Evolutionary conservation across 2,888 invertebrate genomes (phyloP).

Genomic region (Camptogramma bilineatum): DNA sequence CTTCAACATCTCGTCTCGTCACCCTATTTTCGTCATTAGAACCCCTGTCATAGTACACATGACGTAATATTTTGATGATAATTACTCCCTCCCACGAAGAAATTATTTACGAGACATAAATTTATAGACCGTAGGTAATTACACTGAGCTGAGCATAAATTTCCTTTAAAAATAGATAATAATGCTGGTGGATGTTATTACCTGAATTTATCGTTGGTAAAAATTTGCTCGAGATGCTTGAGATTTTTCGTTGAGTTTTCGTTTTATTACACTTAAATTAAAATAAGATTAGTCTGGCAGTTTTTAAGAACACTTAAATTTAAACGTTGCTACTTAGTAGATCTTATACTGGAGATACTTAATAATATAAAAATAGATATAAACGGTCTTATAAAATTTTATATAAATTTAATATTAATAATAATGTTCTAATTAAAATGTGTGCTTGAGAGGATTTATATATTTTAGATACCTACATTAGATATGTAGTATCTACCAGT

Average conservation of each 20-base stretch:
- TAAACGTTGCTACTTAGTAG: not conserved
- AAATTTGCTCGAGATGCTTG: slow-evolving; percentile 22
- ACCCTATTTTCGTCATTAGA: slow-evolving; percentile 43
- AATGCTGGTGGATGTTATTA: slow-evolving; percentile 39
- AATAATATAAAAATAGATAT: too few relatives aligned
- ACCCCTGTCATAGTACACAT: slow-evolving; percentile 29
- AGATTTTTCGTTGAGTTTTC: slow-evolving; percentile 15
- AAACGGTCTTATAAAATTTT: too few relatives aligned
- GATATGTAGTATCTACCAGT: too few relatives aligned
- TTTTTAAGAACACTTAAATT: not conserved
- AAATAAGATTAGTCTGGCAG: not conserved
- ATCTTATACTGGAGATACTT: not conserved
- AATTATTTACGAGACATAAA: slow-evolving; percentile 40
- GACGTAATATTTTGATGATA: slow-evolving; percentile 33
- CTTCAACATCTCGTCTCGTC: slow-evolving; percentile 36
- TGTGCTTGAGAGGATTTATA: too few relatives aligned
- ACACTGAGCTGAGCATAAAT: slow-evolving; percentile 40
- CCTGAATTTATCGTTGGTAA: slow-evolving; percentile 37
- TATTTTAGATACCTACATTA: too few relatives aligned
- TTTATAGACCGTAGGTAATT: slow-evolving; percentile 37
- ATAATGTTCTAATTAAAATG: too few relatives aligned
- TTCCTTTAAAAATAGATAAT: slow-evolving; percentile 44
- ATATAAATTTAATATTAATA: too few relatives aligned
- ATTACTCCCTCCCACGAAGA: slow-evolving; percentile 29
- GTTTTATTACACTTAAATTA: not conserved